A percentile compares a stretch with the other conserved stretches of the same genome.
These are phyloP conservation scores for Dryobates pubescens DNA, from an alignment of 2,797 vertebrate genomes.

Conservation along the genomic window DNA sequence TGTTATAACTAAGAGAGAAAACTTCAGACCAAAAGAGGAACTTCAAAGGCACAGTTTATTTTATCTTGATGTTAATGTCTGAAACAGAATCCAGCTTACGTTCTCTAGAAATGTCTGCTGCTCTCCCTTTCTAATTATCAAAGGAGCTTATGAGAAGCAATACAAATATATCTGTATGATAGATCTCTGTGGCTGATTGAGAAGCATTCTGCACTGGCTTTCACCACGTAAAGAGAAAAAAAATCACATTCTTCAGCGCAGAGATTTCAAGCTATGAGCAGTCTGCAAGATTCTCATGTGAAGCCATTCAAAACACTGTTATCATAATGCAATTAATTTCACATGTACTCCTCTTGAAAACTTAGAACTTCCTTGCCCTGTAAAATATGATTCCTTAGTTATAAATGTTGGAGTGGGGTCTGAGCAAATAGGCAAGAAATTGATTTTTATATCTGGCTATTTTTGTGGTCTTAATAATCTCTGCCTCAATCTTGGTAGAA, in stretches of 20 bases:
- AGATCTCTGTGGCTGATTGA: neutral
- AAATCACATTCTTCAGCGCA: neutral
- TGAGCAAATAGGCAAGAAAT: neutral
- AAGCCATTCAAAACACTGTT: neutral
- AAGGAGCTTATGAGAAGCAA: neutral
- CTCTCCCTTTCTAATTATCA: neutral
- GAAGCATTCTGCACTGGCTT: neutral
- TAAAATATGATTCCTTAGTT: neutral
- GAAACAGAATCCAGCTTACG: neutral
- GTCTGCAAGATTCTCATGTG: accelerated
- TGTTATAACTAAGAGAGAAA: neutral
- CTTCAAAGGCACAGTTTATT: neutral
- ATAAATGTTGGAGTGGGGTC: neutral
- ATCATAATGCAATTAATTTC: neutral
- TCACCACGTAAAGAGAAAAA: neutral
- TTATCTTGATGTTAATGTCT: neutral
- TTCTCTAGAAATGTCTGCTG: neutral
- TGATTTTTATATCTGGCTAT: neutral
- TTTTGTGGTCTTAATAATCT: neutral
- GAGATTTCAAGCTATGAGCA: neutral
- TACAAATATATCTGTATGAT: neutral
- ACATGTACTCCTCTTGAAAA: neutral
- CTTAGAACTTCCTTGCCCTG: neutral
- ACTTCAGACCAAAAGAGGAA: neutral
- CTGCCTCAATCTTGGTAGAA: neutral